phyloP scores from a whole-genome alignment of 1,140 invertebrate species.

The Trachymyrmex cornetzi region DNA sequence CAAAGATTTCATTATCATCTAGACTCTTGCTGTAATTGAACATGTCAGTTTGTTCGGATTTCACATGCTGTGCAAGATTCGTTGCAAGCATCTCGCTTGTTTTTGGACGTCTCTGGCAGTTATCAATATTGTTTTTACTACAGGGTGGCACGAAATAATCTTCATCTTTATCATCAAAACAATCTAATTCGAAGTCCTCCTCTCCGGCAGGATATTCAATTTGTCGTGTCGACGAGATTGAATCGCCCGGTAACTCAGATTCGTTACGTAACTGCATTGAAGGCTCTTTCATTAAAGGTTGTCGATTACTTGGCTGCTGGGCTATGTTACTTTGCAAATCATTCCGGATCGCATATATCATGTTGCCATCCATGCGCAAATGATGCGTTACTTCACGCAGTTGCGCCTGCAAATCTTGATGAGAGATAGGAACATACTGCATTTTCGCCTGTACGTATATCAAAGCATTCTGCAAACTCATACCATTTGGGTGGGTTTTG shows the following conservation, averaged over 20 bases:
- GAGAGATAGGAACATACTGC: constrained; percentile 11
- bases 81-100: constrained; percentile 35
- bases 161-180: background rate
- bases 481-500: constrained; percentile 61
- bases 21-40: background rate
- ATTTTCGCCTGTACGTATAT: background rate
- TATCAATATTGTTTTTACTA: no score
- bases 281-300: background rate
- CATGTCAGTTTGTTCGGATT: background rate
- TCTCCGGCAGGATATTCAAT: constrained; percentile 5
- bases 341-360: constrained; percentile 60
- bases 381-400: constrained; percentile 67
- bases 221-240: background rate
- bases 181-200: constrained; percentile 5
- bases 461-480: constrained; percentile 53
- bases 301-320: background rate
- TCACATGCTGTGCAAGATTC: constrained; percentile 49
- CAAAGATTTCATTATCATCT: background rate
- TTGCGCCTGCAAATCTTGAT: constrained; percentile 59
- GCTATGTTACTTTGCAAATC: background rate
- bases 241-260: no score
- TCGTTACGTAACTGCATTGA: background rate
- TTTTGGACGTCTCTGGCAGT: no score
- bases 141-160: background rate
- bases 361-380: constrained; percentile 57